phyloP scores from a whole-genome alignment of 2,797 vertebrate genomes.

The Sciurus vulgaris region DNA sequence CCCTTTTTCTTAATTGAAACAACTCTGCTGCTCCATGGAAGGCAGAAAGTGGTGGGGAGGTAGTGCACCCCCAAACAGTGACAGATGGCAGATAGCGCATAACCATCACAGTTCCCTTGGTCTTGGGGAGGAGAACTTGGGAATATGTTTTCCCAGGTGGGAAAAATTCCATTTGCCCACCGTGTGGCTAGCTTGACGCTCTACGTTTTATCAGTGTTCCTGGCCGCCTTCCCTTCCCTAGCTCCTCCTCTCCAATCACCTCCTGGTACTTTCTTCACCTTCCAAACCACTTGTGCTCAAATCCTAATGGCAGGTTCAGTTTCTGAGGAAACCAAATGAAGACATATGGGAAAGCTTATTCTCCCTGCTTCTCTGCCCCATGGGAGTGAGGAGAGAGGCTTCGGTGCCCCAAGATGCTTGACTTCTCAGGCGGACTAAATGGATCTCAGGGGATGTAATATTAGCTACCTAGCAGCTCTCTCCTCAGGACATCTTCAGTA shows the following conservation, averaged over 20 bases:
- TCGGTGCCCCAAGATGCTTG: neutral
- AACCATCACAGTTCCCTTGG: neutral
- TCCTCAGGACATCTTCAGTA: neutral
- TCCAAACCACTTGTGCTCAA: neutral
- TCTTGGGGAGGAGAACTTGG: neutral
- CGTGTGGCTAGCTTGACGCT: neutral
- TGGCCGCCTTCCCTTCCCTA: neutral
- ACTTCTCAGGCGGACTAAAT: neutral
- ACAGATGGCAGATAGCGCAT: neutral
- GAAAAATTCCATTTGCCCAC: neutral
- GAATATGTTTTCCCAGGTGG: slow-evolving; percentile 9
- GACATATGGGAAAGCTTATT: neutral
- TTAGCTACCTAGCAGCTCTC: neutral
- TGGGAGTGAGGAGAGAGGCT: neutral
- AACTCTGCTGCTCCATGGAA: neutral
- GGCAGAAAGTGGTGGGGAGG: neutral
- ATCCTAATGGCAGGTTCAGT: neutral
- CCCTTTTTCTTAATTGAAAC: neutral
- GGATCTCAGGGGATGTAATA: neutral
- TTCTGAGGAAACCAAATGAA: neutral
- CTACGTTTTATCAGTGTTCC: neutral
- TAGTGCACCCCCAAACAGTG: neutral
- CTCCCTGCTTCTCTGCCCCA: neutral
- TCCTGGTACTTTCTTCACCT: neutral
- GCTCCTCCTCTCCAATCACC: neutral